Conservation (phyloP, 2,888 invertebrate genomes). For the Drosophila multiciliata region DNA sequence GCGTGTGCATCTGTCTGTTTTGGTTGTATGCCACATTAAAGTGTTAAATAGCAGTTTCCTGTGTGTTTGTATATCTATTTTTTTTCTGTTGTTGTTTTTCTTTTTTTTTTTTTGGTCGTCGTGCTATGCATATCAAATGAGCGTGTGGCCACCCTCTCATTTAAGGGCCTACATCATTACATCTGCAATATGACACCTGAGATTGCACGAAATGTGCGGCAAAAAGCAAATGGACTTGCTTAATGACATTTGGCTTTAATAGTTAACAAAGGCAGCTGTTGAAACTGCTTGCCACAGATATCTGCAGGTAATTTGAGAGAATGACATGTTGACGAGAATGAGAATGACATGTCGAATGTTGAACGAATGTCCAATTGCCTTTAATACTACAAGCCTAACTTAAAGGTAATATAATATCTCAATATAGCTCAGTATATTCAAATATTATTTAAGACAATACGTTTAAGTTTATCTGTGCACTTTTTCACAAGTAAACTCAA, state of each 20-base stretch:
- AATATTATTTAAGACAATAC: background rate
- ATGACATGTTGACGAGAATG: background rate
- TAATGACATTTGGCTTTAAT: conserved; percentile 35
- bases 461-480: background rate
- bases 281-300: conserved; percentile 15
- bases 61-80: conserved; percentile 36
- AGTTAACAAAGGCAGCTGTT: conserved; percentile 15
- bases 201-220: conserved; percentile 48
- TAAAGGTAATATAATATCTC: background rate
- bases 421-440: background rate
- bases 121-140: conserved; percentile 60
- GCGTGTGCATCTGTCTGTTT: background rate
- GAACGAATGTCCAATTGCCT: background rate
- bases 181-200: conserved; percentile 65
- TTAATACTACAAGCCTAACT: background rate
- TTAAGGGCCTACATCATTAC: conserved; percentile 45
- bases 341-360: no score
- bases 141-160: conserved; percentile 8
- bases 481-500: background rate
- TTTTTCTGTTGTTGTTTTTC: background rate
- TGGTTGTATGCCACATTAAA: conserved; percentile 46
- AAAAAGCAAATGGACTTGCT: conserved; percentile 17
- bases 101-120: conserved; percentile 7
- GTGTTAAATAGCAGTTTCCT: conserved; percentile 60
- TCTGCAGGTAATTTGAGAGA: background rate